Base-by-base conservation (phyloP, 1,140 invertebrate genomes). In the Drosophila tropicalis region DNA sequence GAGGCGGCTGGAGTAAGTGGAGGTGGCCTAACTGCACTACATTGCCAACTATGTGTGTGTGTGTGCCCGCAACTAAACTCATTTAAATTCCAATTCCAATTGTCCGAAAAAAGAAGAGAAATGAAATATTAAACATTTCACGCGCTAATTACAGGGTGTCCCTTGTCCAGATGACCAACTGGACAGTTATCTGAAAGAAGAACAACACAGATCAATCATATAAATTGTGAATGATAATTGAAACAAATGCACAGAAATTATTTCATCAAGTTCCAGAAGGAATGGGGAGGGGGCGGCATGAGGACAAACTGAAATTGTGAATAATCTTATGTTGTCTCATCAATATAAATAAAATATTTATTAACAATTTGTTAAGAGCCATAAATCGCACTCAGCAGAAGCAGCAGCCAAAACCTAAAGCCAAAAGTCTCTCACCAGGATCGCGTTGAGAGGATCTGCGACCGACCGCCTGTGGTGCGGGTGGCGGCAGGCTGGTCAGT, bases 271-370 rank as follows among this genome's bases (percentile, higher is more conserved):
- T 70, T 47, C 40, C 17, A 32, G 9, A 36, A 36, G n/a, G 36
- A 3, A 6, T 58, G 29, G 17, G 9, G 6, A 65, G 29, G 17
- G 9, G 9, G 2, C 0, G 19, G 19, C 17, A 36, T 22, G 44
- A 51, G 19, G 44, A 51, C 44, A 12, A 51, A 6, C n/a, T 19
- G 15, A 34, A 32, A 89, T 87, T 89, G 76, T 89, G 84, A 87
- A 89, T 87, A 87, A 87, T 87, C 83, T 83, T 55, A 67, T 81
- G 72, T 84, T 89, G 77, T 87, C 83, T 87, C 84, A 87, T 87
- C 84, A 87, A 87, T 89, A 87, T 83, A 89, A 87, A 87, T 87
- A 87, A 89, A 87, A 87, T 87, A 89, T 87, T 89, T 87, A 83
- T 87, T 89, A 89, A 87, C 80, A 89, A 87, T 84, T 89, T 89